Evolutionary conservation across 2,797 vertebrate species (phyloP).

Genomic region (Malacoraja senta): DNA sequence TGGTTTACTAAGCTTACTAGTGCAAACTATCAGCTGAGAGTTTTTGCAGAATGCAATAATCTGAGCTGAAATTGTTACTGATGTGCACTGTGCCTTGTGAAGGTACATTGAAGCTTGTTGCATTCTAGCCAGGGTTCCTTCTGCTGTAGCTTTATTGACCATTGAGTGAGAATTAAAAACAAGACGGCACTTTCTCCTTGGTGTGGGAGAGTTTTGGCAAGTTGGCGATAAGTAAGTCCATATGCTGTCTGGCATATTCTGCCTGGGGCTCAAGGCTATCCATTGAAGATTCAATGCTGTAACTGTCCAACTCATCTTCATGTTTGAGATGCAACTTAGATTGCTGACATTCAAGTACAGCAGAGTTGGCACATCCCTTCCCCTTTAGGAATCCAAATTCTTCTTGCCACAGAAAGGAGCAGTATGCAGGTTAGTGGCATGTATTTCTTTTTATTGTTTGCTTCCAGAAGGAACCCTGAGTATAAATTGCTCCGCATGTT

Average conservation of each 20-base stretch:
- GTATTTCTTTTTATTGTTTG: background rate
- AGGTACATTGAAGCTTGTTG: too few species aligned
- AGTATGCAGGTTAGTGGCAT: background rate
- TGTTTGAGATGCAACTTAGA: background rate
- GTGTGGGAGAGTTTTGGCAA: slow-evolving; percentile 5
- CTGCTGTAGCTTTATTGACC: background rate
- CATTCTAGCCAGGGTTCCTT: slow-evolving; percentile 22
- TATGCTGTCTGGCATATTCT: background rate
- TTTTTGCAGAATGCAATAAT: background rate
- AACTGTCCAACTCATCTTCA: too few species aligned
- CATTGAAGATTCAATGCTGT: too few species aligned
- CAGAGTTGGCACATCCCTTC: background rate
- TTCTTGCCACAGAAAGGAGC: background rate
- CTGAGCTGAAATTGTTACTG: slow-evolving; percentile 1
- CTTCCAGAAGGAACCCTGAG: slow-evolving; percentile 35
- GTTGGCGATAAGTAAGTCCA: background rate
- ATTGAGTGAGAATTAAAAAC: background rate
- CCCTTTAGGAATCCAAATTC: background rate
- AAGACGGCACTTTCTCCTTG: background rate
- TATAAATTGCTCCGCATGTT: slow-evolving; percentile 26
- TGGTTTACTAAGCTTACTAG: background rate
- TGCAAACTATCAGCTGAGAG: background rate
- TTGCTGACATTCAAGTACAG: background rate
- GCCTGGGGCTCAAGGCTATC: background rate
- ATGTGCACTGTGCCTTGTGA: slow-evolving; percentile 5